phyloP scores from a whole-genome alignment of 2,797 vertebrate genomes.

The Chanos chanos region DNA sequence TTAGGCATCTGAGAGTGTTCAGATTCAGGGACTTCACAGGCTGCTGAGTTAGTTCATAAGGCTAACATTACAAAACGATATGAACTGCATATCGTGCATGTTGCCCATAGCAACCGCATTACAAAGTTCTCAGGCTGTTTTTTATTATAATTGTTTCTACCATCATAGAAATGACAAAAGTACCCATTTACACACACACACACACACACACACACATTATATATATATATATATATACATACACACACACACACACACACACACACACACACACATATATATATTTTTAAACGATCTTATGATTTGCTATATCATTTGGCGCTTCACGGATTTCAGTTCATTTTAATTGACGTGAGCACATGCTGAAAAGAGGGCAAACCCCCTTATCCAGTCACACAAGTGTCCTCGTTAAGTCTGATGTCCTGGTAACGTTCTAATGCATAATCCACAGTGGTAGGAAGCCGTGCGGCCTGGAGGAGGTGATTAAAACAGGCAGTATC shows the following conservation, averaged over 20 bases:
- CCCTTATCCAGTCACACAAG: slow-evolving; percentile 23
- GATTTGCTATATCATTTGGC: neutral
- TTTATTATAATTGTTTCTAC: no score
- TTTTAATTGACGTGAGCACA: slow-evolving; percentile 5
- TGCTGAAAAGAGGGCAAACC: slow-evolving; percentile 1
- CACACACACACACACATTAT: no score
- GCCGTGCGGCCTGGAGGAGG: no score
- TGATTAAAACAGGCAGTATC: no score
- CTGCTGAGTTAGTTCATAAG: slow-evolving; percentile 5
- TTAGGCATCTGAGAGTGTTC: slow-evolving; percentile 7
- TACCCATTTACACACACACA: no score
- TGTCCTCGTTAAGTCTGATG: neutral
- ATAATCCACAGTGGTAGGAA: no score
- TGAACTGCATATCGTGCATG: slow-evolving; percentile 1
- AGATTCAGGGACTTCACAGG: no score
- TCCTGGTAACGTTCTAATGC: neutral
- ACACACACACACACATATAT: neutral
- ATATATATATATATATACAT: no score
- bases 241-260: no score
- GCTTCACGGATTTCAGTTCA: neutral
- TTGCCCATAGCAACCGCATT: no score
- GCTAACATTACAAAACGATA: slow-evolving; percentile 1
- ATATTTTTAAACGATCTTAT: neutral
- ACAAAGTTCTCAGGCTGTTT: no score
- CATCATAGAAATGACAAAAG: no score